Conservation (phyloP, 2,797 vertebrate genomes). For the Siniperca undulata region DNA sequence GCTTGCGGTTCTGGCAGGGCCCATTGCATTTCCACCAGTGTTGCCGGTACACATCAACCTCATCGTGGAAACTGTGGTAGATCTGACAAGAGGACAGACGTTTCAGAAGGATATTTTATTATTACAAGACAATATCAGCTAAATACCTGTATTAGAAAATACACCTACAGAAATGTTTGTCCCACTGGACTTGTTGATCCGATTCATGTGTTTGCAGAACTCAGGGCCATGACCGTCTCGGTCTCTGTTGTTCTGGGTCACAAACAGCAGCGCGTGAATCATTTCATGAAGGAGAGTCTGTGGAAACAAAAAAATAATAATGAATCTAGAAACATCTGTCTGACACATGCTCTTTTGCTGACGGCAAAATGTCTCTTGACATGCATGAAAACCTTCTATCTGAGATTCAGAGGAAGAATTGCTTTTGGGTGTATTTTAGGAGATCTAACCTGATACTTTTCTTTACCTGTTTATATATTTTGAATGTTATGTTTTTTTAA, state of each 20-base stretch:
- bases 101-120: background rate
- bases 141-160: rapidly evolving
- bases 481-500: background rate
- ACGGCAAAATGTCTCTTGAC: background rate
- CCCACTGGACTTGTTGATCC: constrained; percentile 92
- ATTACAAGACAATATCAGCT: rapidly evolving
- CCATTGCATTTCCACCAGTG: constrained; percentile 98
- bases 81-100: constrained; percentile 79
- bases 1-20: constrained; percentile 89
- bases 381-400: background rate
- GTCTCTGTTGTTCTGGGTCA: constrained; percentile 95
- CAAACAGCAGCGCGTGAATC: constrained; percentile 98
- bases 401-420: background rate
- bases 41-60: constrained; percentile 93
- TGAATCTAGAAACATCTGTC: background rate
- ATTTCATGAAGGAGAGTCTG: constrained; percentile 99
- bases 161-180: constrained; percentile 91
- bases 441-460: background rate
- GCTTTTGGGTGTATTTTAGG: background rate
- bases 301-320: constrained; percentile 13
- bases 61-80: constrained; percentile 92
- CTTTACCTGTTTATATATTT: background rate
- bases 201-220: constrained; percentile 96
- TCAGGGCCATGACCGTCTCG: constrained; percentile 94
- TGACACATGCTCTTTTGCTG: background rate